Evolutionary conservation across 2,113 vertebrate species (phyloP).

Genomic region (Alectura lathami): DNA sequence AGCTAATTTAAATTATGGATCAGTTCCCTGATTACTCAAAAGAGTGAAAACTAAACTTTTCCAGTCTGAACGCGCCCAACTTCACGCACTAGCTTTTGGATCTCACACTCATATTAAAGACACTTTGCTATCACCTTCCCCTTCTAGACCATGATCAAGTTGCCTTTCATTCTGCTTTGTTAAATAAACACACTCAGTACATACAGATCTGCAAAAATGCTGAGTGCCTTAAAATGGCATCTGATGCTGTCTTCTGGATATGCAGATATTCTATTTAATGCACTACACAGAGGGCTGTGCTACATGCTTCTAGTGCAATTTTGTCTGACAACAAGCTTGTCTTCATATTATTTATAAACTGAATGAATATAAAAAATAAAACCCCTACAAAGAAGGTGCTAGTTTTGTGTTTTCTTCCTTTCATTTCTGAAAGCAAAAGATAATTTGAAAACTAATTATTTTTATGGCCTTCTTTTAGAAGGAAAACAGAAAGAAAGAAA

Average conservation of each 20-base stretch:
- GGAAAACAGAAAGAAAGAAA: background rate
- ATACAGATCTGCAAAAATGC: background rate
- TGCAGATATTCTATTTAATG: background rate
- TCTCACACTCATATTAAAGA: background rate
- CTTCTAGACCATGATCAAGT: background rate
- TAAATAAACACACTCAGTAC: background rate
- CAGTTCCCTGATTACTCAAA: slow-evolving; percentile 43
- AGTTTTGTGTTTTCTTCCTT: background rate
- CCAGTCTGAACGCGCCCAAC: slow-evolving; percentile 28
- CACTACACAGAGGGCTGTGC: background rate
- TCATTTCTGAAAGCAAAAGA: background rate
- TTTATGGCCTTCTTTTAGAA: background rate
- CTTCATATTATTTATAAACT: background rate
- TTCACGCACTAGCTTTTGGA: slow-evolving; percentile 26
- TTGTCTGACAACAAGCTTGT: background rate
- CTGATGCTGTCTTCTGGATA: background rate
- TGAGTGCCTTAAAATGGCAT: background rate
- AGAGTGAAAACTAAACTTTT: slow-evolving; percentile 43
- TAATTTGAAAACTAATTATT: background rate
- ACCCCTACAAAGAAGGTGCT: background rate
- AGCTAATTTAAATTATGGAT: slow-evolving; percentile 61
- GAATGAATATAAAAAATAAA: background rate
- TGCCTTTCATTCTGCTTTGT: background rate
- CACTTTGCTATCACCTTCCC: background rate
- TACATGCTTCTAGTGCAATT: background rate